Base-by-base conservation (phyloP, 1,140 invertebrate species). In the Bombus soroeensis region DNA sequence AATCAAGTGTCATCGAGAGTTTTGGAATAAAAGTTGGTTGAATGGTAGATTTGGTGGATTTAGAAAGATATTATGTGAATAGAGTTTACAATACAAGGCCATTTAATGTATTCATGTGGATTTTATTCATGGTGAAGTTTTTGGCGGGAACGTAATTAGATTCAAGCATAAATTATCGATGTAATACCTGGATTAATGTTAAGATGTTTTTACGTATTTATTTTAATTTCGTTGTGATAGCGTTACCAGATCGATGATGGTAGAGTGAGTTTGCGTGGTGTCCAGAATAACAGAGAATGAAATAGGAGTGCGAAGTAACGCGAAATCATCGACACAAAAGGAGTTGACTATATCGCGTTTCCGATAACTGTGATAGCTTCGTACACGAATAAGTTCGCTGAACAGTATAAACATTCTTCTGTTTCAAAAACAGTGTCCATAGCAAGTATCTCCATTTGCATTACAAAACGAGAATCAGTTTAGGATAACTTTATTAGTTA, bases 111-210 rank as follows among this genome's bases (percentile, higher is more conserved):
- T 4, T 8, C 9, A 13, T 71, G 3, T 28, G 68, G 25, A 9
- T 39, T 39, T 25, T 25, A 53, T 53, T 53, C 6, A 2, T 22
- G 6, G 12, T 34, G 5, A 62, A n/a, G 28, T n/a, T 34, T 64
- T 78, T 62, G 71, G 87, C 86, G 87, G 87, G 87, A 88, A 81
- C 41, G 18, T 28, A 41, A 43, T 70, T 13, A 3, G 53, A 71
- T 88, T 88, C 81, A 74, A 88, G 83, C 34, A 1, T 25, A 10
- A 10, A 22, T 57, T 4, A 3, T n/a, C 3, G 15, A 3, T 8
- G 32, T 9, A 22, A 37, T 28, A 22, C 1, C 0, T 3, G 25
- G 4, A 39, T n/a, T 5, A 3, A 5, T 32, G 22, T n/a, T 22
- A 32, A 3, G 15, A 18, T 71, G 70, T 32, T 73, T 41, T 41